A percentile compares a stretch with the other conserved stretches of the same genome.
Evolutionary conservation across 2,113 vertebrate species (phyloP).

Genomic region (Electrona antarctica): DNA sequence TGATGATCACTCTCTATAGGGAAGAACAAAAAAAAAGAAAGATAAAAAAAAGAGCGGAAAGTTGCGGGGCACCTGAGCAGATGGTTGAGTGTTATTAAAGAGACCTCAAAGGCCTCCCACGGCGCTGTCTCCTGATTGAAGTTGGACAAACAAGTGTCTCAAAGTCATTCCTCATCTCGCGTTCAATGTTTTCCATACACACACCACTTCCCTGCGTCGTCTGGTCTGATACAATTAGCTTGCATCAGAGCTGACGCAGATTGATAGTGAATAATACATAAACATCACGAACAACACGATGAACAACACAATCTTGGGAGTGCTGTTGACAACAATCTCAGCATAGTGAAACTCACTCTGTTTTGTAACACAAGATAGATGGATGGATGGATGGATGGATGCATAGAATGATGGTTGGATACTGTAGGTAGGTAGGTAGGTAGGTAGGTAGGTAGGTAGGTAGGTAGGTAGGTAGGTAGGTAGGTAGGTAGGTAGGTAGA

Average conservation of each 20-base stretch:
- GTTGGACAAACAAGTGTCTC: constrained; percentile 50
- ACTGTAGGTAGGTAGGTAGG: too few relatives aligned
- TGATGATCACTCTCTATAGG: constrained; percentile 42
- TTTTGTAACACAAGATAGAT: background rate
- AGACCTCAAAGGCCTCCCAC: constrained; percentile 37
- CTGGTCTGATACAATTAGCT: constrained; percentile 43
- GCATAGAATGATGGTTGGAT: too few relatives aligned
- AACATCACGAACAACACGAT: background rate
- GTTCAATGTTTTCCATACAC: constrained; percentile 23
- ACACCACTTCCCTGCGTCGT: constrained; percentile 16
- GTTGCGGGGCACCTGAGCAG: constrained; percentile 53
- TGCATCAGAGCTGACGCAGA: constrained; percentile 18
- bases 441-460: too few relatives aligned
- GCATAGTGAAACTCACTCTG: constrained; percentile 8
- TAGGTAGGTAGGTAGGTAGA: too few relatives aligned
- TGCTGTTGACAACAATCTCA: constrained; percentile 20
- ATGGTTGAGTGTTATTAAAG: constrained; percentile 62
- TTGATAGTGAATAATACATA: constrained; percentile 40
- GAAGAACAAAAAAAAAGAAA: background rate
- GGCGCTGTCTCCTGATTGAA: constrained; percentile 39
- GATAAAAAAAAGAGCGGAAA: background rate
- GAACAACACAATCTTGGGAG: background rate
- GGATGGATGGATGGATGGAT: too few relatives aligned
- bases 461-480: too few relatives aligned
- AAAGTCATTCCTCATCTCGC: constrained; percentile 46